Base-by-base conservation (phyloP, 1,140 invertebrate genomes). In the Pseudachorutes palmiensis region DNA sequence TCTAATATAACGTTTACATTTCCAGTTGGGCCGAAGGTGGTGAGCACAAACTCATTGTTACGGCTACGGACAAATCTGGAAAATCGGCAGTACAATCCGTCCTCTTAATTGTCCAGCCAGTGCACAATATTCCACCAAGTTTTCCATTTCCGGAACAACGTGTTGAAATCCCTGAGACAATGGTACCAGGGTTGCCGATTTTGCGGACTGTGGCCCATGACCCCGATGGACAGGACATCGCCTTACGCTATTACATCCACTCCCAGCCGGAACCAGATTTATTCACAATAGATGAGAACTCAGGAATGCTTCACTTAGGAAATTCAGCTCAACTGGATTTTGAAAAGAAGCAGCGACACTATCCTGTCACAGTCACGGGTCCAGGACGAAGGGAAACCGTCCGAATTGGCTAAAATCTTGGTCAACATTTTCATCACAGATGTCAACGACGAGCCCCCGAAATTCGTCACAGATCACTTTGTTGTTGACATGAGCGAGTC, bases 381-480 rank as follows among this genome's bases (percentile, higher is more conserved):
- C 2, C 63, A 70, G 26, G 72, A 72, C 51, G 65, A 70, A 48
- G 73, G 72, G n/a, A 71, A 73, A 66, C 69, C 69, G 16, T 31
- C 65, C 45, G 87, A 89, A 79, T 88, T 87, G 0, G 87, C 87
- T 0, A 87, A 87, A 0, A 86, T 88, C 0, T 87, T 85, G 1
- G 84, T 90, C 0, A 84, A 84, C 45, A 83, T 91, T 1, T 84
- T 83, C 30, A 84, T 92, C 16, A 77, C 84, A 69, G 89, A 92
- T 75, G 87, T 92, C 0, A 92, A 92, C 70, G 90, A 94, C 75
- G 89, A 91, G 74, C 83, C 86, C 16, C 91, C 91, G 0, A 81
- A 78, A 67, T 94, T 92, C 66, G 82, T 71, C 9, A 76, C 85
- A 70, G 82, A 84, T 0, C 81, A 82, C 31, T 86, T 85, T 72